These are phyloP conservation scores for Bugula neritina DNA, from an alignment of 2,888 invertebrate genomes.

Conservation along the genomic window DNA sequence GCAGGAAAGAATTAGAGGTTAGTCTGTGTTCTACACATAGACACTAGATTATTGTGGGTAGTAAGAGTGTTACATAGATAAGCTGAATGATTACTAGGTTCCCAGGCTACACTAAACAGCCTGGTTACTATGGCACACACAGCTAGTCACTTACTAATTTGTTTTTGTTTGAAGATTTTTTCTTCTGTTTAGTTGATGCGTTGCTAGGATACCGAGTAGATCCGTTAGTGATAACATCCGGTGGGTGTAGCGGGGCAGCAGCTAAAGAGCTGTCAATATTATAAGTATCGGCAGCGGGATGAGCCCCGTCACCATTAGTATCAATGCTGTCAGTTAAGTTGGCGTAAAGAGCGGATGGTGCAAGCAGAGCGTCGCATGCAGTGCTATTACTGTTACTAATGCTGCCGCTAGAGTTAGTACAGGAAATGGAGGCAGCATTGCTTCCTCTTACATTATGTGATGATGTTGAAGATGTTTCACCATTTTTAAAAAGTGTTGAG, in stretches of 20 bases:
- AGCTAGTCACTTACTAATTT: conserved; percentile 24
- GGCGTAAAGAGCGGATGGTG: no score
- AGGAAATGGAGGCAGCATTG: not conserved
- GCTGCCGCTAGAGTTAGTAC: not conserved
- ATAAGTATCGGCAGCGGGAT: not conserved
- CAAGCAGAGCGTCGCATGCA: not conserved
- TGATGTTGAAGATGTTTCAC: not conserved
- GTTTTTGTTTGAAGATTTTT: not conserved
- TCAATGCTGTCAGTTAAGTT: no score
- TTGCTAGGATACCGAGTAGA: not conserved
- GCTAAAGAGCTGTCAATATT: no score
- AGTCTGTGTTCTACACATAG: not conserved
- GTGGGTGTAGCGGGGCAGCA: not conserved
- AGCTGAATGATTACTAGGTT: not conserved
- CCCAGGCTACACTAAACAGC: not conserved
- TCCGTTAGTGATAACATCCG: not conserved
- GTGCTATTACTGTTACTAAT: not conserved
- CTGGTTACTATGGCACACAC: not conserved
- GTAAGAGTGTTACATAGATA: not conserved
- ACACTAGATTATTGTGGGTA: not conserved
- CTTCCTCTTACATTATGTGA: not conserved
- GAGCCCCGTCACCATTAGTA: not conserved
- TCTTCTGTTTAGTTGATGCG: not conserved
- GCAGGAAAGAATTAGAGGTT: no score
- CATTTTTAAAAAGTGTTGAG: conserved; percentile 12